Base-by-base conservation (phyloP, 2,113 vertebrate genomes). In the Dasyprocta punctata region DNA sequence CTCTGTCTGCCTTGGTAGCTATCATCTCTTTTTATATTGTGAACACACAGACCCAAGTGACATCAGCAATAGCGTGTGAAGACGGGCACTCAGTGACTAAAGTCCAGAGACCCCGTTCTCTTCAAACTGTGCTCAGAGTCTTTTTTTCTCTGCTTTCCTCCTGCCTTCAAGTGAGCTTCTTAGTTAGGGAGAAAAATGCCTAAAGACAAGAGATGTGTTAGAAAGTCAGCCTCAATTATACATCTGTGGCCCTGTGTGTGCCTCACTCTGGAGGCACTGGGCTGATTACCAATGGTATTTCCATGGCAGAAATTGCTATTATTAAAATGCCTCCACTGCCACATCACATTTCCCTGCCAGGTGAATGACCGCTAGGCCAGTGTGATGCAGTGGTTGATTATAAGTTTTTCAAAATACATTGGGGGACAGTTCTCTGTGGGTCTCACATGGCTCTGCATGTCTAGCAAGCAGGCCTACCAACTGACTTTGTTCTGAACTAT, bases 161-260 rank as follows among this genome's bases (percentile, higher is more conserved):
- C 30, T 73, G 36, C 91, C 41, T 93, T 93, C 71, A 83, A 77
- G 67, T 65, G 26, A 71, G 56, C 38, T 94, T 92, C 80, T 61
- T 63, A 86, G 30, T 26, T 28, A 47, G 41, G 24, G 8, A 84
- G 61, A 69, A 49, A 84, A 84, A 88, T 36, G 22, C 30, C 52
- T 65, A 47, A 56, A 92, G 38, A 87, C 75, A 60, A n/a, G 49
- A 24, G n/a, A 90, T 22, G 28, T 54, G 84, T 89, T 71, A 88
- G 80, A 81, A 89, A 94, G 82, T 61, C 63, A 91, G 60, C 60
- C n/a, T 36, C 65, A 69, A 14, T 89, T 84, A 94, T 14, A 36
- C 54, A 69, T 84, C 91, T 89, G 22, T 56, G 69, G 19, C 24
- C 73, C 81, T 47, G 10, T 20, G 38, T 30, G 36, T 3, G 61